These are phyloP conservation scores for Galerucella nymphaeae DNA, from an alignment of 2,888 invertebrate genomes.

Conservation along the genomic window DNA sequence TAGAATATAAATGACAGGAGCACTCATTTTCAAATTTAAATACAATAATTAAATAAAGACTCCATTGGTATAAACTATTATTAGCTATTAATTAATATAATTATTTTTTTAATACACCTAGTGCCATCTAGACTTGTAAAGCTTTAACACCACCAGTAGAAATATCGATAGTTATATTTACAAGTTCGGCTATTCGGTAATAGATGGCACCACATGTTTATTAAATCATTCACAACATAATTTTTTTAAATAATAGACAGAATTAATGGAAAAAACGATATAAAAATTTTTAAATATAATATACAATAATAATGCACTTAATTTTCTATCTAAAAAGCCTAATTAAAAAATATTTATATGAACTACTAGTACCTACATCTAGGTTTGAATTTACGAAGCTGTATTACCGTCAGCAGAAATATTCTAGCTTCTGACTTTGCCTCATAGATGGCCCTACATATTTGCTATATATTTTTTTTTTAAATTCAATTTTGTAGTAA, in stretches of 20 bases:
- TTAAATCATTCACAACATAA: too few species aligned
- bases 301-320: too few species aligned
- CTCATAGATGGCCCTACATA: background rate
- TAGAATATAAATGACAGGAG: background rate
- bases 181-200: background rate
- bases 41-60: too few species aligned
- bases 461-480: background rate
- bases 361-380: too few species aligned
- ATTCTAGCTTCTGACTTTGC: background rate
- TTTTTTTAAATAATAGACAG: too few species aligned
- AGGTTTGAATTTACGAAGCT: too few species aligned
- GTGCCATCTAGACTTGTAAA: background rate
- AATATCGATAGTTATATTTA: background rate
- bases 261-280: too few species aligned
- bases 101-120: background rate
- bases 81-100: background rate
- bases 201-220: background rate
- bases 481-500: too few species aligned
- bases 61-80: background rate
- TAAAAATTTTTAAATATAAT: too few species aligned
- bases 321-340: too few species aligned
- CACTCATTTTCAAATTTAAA: background rate
- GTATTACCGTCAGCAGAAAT: background rate
- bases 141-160: background rate
- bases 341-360: too few species aligned